Conservation (phyloP, 2,113 vertebrate genomes). For the Gobio gobio region DNA sequence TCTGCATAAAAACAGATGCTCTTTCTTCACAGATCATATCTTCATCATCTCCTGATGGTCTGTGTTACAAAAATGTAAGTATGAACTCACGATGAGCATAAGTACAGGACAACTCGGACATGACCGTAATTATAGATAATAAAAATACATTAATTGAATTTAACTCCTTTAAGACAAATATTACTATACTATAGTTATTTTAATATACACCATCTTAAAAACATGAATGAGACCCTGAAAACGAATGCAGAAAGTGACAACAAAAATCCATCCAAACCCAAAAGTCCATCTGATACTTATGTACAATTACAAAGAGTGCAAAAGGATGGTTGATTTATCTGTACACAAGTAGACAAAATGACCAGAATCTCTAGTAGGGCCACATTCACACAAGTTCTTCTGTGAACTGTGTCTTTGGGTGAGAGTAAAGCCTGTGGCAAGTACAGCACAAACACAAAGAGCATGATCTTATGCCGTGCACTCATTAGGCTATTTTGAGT, state of each 20-base stretch:
- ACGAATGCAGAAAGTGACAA: too few species aligned
- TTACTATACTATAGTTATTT: background rate
- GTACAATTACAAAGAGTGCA: background rate
- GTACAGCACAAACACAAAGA: constrained; percentile 1
- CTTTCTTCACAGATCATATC: background rate
- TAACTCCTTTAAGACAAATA: background rate
- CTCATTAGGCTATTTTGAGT: background rate
- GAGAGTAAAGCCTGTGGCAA: constrained; percentile 41
- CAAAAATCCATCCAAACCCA: background rate
- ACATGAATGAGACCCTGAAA: too few species aligned
- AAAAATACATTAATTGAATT: background rate
- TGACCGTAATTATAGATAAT: background rate
- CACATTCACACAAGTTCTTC: background rate
- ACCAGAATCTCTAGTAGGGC: background rate
- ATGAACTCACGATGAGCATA: background rate
- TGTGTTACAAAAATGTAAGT: background rate
- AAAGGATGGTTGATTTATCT: too few species aligned
- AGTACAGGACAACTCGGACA: background rate
- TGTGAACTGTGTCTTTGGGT: too few species aligned
- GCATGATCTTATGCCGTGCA: background rate
- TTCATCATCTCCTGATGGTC: constrained; percentile 23
- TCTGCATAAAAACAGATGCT: background rate
- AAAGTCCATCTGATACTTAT: background rate
- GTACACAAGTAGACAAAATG: too few species aligned
- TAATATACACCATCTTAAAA: too few species aligned